phyloP scores from a whole-genome alignment of 2,888 invertebrate genomes.

The Bedellia somnulentella region DNA sequence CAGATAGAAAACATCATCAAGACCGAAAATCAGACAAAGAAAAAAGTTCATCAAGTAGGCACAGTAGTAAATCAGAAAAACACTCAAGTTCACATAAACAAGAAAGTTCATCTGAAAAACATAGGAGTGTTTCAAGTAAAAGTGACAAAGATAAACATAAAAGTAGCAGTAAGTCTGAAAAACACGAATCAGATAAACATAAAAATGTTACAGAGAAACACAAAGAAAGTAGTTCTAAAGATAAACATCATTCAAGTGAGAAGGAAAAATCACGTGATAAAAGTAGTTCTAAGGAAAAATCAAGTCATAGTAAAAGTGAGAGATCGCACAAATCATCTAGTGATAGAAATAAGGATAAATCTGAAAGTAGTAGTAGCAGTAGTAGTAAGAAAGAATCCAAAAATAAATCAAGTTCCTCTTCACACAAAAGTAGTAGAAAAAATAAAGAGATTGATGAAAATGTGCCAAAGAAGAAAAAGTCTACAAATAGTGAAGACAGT shows the following conservation, averaged over 20 bases:
- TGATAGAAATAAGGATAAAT: too few species aligned
- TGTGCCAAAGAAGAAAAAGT: conserved; percentile 46
- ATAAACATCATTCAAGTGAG: conserved; percentile 34
- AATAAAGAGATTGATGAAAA: conserved; percentile 32
- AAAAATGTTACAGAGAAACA: conserved; percentile 14
- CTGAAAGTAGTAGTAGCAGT: conserved; percentile 15
- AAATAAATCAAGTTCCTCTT: conserved; percentile 32
- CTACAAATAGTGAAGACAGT: conserved; percentile 28
- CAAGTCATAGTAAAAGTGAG: conserved; percentile 7
- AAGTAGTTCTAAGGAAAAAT: conserved; percentile 38
- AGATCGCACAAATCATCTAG: neutral
- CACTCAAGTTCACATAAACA: conserved; percentile 10
- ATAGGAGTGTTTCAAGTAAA: conserved; percentile 7
- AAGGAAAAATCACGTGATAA: conserved; percentile 37
- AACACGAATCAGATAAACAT: conserved; percentile 8
- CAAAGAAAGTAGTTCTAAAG: conserved; percentile 24
- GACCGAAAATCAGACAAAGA: conserved; percentile 22
- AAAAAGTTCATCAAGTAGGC: conserved; percentile 16
- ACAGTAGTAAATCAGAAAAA: conserved; percentile 16
- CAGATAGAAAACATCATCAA: conserved; percentile 25
- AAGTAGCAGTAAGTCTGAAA: conserved; percentile 10
- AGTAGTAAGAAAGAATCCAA: conserved; percentile 29
- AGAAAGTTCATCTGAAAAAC: conserved; percentile 7
- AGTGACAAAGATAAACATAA: conserved; percentile 18
- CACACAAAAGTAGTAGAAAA: conserved; percentile 29